Conservation (phyloP, 2,113 vertebrate genomes). For the Podarcis muralis region DNA sequence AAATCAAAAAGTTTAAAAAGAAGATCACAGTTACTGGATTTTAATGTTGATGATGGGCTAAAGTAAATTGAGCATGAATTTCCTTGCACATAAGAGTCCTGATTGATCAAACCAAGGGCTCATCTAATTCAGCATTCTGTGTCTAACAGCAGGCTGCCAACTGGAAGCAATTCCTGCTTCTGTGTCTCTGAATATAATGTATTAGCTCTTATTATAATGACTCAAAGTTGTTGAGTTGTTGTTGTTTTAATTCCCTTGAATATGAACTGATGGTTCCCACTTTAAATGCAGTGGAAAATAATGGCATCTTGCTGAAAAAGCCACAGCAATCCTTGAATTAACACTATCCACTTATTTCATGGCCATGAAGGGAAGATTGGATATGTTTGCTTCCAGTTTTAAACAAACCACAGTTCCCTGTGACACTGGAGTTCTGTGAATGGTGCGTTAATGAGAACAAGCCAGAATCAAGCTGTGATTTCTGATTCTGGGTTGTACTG, state of each 20-base stretch:
- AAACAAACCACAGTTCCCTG: neutral
- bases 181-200: conserved; percentile 51
- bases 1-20: no score
- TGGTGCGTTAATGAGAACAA: neutral
- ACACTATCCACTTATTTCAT: no score
- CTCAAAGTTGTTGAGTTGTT: neutral
- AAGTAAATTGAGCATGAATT: no score
- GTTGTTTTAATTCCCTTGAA: conserved; percentile 26
- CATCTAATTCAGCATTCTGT: neutral
- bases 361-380: neutral
- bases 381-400: neutral
- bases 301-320: no score
- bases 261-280: neutral
- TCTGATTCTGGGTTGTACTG: neutral
- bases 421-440: neutral
- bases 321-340: neutral
- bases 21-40: no score
- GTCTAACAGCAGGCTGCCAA: neutral
- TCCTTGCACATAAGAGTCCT: no score
- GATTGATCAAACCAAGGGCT: neutral
- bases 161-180: conserved; percentile 27
- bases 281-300: no score
- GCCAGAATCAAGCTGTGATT: neutral
- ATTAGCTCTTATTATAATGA: conserved; percentile 53
- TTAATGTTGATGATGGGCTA: no score